Base-by-base conservation (phyloP, 2,888 invertebrate genomes). In the Hypomecis atomaria region DNA sequence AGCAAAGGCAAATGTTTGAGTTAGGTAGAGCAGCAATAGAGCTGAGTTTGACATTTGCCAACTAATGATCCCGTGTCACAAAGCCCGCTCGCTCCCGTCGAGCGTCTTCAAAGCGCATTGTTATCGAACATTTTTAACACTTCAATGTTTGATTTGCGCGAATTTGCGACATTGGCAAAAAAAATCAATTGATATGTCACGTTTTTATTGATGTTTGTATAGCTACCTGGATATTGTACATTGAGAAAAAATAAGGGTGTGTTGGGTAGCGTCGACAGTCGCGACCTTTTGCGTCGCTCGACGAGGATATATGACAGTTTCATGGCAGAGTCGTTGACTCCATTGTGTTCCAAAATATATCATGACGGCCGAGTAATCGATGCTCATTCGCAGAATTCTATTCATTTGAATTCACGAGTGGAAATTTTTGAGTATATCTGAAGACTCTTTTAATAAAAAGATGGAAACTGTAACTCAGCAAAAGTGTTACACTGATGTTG, bases 81-180 rank as follows among this genome's bases (percentile, higher is more conserved):
- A 89, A 84, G 84, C 80, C 62, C 73, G 79, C 81, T 77, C 78
- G 82, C 83, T 85, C 87, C 87, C 87, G 86, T 81, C 78, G 86
- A 75, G 82, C 81, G 78, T 85, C 82, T 84, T 78, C 79, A 82
- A 87, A 85, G 78, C 80, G 78, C 82, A 83, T 91, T 90, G 90
- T 90, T 73, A 84, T 77, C 81, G 77, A 73, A 85, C 83, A 89
- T 79, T 86, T 88, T 89, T 91, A 91, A 91, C 92, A 92, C 92
- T 91, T 88, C 90, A 88, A 86, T 90, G 83, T 92, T 91, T 90
- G 91, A 92, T 92, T 90, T 91, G 90, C 87, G 88, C 86, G 90
- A 91, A 89, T 87, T 87, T 84, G 84, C 82, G 86, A 86, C 85
- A 85, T 83, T 77, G 74, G 33, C 45, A 72, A 78, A 88, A 85